Evolutionary conservation across 2,888 invertebrate species (phyloP).

Genomic region (Meteorus cinctellus): DNA sequence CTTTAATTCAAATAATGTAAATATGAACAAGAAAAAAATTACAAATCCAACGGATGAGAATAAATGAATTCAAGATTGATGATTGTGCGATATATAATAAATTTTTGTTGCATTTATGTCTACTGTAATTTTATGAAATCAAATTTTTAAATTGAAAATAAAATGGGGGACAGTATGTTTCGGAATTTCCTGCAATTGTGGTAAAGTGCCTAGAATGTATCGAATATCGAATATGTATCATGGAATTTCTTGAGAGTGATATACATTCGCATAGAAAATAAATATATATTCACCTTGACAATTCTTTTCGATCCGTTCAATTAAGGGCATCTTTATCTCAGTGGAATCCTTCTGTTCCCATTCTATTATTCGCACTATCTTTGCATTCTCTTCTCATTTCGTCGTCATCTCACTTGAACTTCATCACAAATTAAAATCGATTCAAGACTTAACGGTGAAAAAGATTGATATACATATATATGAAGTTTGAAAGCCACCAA

Average conservation of each 20-base stretch:
- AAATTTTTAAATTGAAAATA: too few relatives aligned
- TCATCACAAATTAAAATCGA: conserved; percentile 39
- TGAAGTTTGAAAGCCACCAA: neutral
- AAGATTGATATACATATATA: neutral
- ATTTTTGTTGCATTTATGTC: too few relatives aligned
- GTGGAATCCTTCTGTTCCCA: neutral
- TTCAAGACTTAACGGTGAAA: conserved; percentile 13
- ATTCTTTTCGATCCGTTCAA: conserved; percentile 11
- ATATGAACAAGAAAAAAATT: neutral
- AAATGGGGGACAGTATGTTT: too few relatives aligned
- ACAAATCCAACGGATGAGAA: neutral
- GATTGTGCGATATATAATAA: neutral
- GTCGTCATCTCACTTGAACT: conserved; percentile 15
- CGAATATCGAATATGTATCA: too few relatives aligned
- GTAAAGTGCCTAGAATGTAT: too few relatives aligned
- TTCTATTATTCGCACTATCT: neutral
- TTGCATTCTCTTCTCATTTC: neutral
- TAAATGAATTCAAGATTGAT: neutral
- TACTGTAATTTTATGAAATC: too few relatives aligned
- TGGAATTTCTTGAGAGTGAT: too few relatives aligned
- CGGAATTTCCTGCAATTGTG: too few relatives aligned
- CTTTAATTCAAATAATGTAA: neutral
- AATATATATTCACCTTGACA: neutral
- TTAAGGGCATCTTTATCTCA: conserved; percentile 16
- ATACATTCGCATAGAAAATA: too few relatives aligned